phyloP scores from a whole-genome alignment of 2,888 invertebrate genomes.

The Flabesymbios commensalis region DNA sequence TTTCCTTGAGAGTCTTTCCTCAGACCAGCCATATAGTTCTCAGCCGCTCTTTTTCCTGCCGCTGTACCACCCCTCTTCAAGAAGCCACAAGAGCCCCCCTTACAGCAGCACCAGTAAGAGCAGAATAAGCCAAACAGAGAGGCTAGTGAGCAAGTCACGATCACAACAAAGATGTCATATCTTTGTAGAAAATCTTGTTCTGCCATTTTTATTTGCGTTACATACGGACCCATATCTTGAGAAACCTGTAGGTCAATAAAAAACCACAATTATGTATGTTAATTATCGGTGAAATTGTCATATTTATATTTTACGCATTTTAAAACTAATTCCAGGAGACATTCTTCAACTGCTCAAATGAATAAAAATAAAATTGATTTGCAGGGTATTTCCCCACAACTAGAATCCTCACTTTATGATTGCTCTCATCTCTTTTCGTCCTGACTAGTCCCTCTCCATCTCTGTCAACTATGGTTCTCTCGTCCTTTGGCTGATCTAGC shows the following conservation, averaged over 20 bases:
- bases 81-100: background rate
- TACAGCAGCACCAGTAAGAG: background rate
- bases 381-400: too few species aligned
- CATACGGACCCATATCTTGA: background rate
- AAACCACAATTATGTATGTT: too few species aligned
- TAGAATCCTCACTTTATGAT: too few species aligned
- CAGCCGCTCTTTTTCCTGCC: background rate
- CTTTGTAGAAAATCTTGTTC: background rate
- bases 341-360: too few species aligned
- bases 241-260: background rate
- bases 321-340: too few species aligned
- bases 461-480: too few species aligned
- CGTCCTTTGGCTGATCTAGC: too few species aligned
- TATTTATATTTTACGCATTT: too few species aligned
- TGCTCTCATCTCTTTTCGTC: too few species aligned
- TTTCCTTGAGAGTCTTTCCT: background rate
- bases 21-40: background rate
- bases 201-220: background rate
- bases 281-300: too few species aligned
- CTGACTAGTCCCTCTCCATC: too few species aligned
- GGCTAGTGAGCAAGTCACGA: background rate
- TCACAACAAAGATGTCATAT: background rate
- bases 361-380: too few species aligned
- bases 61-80: background rate
- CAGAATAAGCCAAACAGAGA: background rate